These are phyloP conservation scores for Turritopsis rubra DNA, from an alignment of 30 jellyfish, hydroid and myxozoan species.

Conservation along the genomic window DNA sequence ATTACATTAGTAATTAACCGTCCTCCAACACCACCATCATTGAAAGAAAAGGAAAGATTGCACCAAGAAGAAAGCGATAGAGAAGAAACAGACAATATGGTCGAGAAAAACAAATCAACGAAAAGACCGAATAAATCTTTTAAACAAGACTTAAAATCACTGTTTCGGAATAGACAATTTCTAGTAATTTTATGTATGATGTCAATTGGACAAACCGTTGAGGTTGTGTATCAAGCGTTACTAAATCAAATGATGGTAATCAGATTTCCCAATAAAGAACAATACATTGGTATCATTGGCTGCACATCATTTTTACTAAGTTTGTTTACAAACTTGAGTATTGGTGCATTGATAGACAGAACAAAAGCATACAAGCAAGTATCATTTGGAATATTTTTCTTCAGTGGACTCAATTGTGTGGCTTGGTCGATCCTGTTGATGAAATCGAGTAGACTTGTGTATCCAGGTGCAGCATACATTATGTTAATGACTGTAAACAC, in stretches of 20 bases:
- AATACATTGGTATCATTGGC: neutral
- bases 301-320: neutral
- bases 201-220: neutral
- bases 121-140: slow-evolving; percentile 16
- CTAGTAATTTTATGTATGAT: neutral
- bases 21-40: neutral
- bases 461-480: neutral
- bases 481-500: neutral
- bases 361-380: neutral
- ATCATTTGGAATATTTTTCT: neutral
- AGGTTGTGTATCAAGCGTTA: neutral
- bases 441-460: neutral
- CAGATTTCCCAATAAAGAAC: neutral
- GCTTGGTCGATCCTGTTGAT: neutral
- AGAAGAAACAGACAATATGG: neutral
- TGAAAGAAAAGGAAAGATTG: neutral
- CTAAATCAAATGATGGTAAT: neutral
- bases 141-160: neutral
- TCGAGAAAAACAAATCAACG: neutral
- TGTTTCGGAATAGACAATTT: slow-evolving; percentile 1
- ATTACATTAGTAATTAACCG: neutral
- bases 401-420: neutral
- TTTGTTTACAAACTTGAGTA: neutral
- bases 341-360: neutral
- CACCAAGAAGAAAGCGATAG: neutral